Percentiles rank a stretch among this genome's conserved stretches.
Evolutionary conservation across 2,113 vertebrate species (phyloP).

Genomic region (Mungos mungo): DNA sequence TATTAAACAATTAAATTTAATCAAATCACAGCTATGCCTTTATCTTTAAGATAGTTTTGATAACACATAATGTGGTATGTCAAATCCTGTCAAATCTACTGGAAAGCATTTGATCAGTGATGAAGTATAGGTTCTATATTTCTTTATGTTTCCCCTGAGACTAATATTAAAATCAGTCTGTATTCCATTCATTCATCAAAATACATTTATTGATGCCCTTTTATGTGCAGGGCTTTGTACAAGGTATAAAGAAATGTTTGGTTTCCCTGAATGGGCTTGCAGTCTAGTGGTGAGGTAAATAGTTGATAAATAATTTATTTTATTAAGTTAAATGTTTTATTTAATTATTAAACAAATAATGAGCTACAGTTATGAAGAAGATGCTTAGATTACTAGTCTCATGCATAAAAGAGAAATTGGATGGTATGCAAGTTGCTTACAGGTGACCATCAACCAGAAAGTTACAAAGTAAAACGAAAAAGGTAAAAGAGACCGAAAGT

Average conservation of each 20-base stretch:
- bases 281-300: not conserved
- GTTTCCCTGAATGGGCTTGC: not conserved
- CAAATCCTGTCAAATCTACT: not conserved
- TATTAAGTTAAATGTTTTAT: not conserved
- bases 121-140: not conserved
- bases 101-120: not conserved
- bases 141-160: not conserved
- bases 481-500: not conserved
- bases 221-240: not conserved
- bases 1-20: not conserved
- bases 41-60: not conserved
- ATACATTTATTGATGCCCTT: not conserved
- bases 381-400: not conserved
- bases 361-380: not conserved
- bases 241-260: not conserved
- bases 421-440: not conserved
- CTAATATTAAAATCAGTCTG: not conserved
- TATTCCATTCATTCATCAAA: not conserved
- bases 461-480: not conserved
- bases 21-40: not conserved
- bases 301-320: slow-evolving; percentile 9
- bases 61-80: not conserved
- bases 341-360: not conserved
- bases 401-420: not conserved
- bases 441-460: not conserved